phyloP scores from a whole-genome alignment of 2,888 invertebrate species.

The Drosophila robusta region DNA sequence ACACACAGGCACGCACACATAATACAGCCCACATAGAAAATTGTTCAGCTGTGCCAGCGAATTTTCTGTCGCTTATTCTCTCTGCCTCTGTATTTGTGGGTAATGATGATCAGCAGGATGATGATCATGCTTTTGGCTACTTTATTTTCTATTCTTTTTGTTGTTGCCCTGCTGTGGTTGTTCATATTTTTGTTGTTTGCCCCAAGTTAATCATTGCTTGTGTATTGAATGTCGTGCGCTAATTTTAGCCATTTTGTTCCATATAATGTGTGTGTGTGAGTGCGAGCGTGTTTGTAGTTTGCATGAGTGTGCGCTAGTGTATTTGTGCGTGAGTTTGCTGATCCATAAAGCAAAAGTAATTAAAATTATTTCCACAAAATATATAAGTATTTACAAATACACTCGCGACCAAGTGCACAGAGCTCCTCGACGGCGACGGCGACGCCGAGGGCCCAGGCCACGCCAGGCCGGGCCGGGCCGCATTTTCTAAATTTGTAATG shows the following conservation, averaged over 20 bases:
- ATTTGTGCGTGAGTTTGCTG: conserved; percentile 48
- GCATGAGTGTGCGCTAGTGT: conserved; percentile 9
- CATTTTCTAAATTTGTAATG: conserved; percentile 83
- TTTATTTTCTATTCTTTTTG: conserved; percentile 68
- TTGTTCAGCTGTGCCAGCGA: conserved; percentile 55
- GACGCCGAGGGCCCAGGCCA: conserved; percentile 28
- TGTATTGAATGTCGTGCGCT: conserved; percentile 81
- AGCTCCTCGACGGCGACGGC: conserved; percentile 1
- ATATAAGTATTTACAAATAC: conserved; percentile 33
- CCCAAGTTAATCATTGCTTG: conserved; percentile 77
- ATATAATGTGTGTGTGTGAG: conserved; percentile 52
- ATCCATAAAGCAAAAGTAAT: conserved; percentile 77
- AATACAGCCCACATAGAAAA: conserved; percentile 29
- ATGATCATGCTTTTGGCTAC: conserved; percentile 60
- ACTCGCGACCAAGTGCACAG: conserved; percentile 8
- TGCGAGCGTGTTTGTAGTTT: conserved; percentile 11
- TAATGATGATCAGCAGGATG: conserved; percentile 39
- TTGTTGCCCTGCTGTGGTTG: conserved; percentile 39
- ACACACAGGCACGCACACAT: conserved; percentile 5
- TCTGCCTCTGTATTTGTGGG: conserved; percentile 9
- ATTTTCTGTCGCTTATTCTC: conserved; percentile 42
- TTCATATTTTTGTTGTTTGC: conserved; percentile 71
- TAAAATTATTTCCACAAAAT: conserved; percentile 72
- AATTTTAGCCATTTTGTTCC: conserved; percentile 80
- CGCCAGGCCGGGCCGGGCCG: conserved; percentile 72